phyloP scores from a whole-genome alignment of 2,113 vertebrate genomes.

The Cygnus atratus region DNA sequence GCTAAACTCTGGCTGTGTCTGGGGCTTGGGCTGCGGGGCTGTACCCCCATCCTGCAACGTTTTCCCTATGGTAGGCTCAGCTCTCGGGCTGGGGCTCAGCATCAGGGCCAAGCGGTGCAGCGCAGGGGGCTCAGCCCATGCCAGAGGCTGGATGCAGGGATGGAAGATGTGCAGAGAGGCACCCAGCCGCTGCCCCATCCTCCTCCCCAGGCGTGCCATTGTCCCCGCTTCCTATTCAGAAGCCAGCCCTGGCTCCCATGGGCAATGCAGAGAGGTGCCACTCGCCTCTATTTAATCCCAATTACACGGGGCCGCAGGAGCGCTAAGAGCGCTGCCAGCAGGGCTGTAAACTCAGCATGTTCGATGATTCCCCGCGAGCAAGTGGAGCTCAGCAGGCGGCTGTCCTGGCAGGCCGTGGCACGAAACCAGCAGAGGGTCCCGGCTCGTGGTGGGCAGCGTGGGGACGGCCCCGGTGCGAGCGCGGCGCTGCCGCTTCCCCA shows the following conservation, averaged over 20 bases:
- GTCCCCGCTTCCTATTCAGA: fast-evolving
- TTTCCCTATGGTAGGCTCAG: not conserved
- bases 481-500: not conserved
- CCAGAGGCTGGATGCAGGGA: not conserved
- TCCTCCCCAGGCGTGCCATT: not conserved
- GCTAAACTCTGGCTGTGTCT: not conserved
- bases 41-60: not conserved
- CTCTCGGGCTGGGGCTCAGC: not conserved
- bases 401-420: not conserved
- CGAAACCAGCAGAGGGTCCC: fast-evolving
- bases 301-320: not conserved
- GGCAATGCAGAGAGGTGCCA: not conserved
- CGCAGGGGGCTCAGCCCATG: fast-evolving
- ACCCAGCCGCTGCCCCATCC: not conserved
- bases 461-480: not conserved
- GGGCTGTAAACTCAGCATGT: not conserved
- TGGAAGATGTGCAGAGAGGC: not conserved
- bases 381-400: not conserved
- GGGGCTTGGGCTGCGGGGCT: not conserved
- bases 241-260: fast-evolving
- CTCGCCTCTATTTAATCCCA: not conserved
- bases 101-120: fast-evolving
- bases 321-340: not conserved
- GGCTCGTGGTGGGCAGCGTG: fast-evolving
- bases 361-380: not conserved